Evolutionary conservation across 1,140 invertebrate species (phyloP), one percentile per base, ranked within the genome.

Genomic region (Odontomachus brunneus): DNA sequence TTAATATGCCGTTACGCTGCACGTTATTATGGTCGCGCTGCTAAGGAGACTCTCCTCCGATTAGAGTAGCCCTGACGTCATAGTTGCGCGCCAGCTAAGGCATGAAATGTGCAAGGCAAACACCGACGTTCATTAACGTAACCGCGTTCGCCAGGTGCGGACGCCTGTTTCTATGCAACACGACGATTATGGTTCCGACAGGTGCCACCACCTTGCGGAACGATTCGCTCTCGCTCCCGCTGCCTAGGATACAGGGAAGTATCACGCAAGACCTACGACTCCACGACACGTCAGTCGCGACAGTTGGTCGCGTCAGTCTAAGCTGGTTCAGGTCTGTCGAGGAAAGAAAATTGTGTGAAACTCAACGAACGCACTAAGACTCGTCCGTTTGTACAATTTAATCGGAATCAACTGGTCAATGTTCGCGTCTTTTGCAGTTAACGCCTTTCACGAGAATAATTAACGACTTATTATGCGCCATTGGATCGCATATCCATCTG

Each of bases 181-280:
- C 17, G 14, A 24, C 38, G 44, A 49, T 71, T 66, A 26, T 15
- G 26, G 44, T 62, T 85, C 83, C 83, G 78, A 78, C 88, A 89
- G 86, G 89, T 89, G 85, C 81, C 89, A 89, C 88, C 88, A 89
- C 84, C 88, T 89, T 76, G 78, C 88, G 88, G 89, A 84, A 87
- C 63, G 71, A 81, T 83, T 83, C 74, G 62, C 48, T 2, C 48
- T 2, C 67, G 29, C 19, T 84, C 69, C 38, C 44, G 67, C 63
- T 53, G 48, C 55, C 12, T 51, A 75, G 38, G 29, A 38, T 19
- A 59, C 78, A 88, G 86, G 63, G 24, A 69, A 33, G 87, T 88
- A 84, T 51, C 26, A 2, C 5, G n/a, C 44, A 2, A 62, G 51
- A 19, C 12, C 19, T 48, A 48, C 14, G 29, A 33, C 29, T 33